Evolutionary conservation across 2,888 invertebrate species (phyloP).

Genomic region (Xestia rhomboidea): DNA sequence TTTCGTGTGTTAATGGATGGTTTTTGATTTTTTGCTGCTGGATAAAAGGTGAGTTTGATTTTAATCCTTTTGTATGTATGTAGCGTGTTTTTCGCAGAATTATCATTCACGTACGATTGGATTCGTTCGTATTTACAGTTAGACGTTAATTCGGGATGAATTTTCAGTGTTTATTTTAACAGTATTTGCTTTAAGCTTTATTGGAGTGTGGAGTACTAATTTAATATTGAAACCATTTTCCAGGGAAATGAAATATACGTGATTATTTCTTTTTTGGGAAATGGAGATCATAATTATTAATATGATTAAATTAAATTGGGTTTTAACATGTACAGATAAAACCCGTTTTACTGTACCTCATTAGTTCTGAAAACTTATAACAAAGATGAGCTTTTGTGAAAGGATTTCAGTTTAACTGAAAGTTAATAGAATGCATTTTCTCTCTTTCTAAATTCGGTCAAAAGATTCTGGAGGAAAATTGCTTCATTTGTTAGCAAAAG

Average conservation of each 20-base stretch:
- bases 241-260: not conserved
- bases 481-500: not conserved
- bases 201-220: no score
- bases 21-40: slow-evolving; percentile 34
- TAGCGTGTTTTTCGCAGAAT: not conserved
- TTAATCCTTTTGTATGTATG: not conserved
- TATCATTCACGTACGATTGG: not conserved
- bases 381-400: not conserved
- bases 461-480: not conserved
- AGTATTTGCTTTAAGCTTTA: not conserved
- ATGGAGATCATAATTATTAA: not conserved
- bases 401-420: not conserved
- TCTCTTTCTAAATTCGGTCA: not conserved
- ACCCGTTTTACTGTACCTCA: not conserved
- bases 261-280: not conserved
- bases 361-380: not conserved
- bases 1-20: slow-evolving; percentile 50
- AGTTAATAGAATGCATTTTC: not conserved
- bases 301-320: not conserved
- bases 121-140: not conserved
- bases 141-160: not conserved
- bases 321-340: not conserved
- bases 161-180: not conserved
- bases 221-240: not conserved
- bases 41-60: slow-evolving; percentile 42